Evolutionary conservation across 2,113 vertebrate genomes (phyloP), one percentile per base, ranked within the genome.

Genomic region (Phyllostomus hastatus): DNA sequence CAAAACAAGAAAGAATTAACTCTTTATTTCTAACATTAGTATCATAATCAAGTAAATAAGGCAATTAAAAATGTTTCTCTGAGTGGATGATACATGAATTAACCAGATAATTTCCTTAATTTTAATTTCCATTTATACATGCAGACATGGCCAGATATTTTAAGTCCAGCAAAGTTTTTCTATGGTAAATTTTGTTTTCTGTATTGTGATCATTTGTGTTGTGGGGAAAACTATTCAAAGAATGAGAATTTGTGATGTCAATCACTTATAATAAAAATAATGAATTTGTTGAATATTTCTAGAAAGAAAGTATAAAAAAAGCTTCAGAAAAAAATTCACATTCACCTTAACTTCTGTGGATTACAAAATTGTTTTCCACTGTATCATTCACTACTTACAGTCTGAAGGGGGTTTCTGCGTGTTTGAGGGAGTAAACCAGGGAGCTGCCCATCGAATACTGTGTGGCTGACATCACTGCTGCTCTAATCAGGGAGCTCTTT

Each of bases 401-500:
- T 90, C 95, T 97, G 79, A 85, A 84, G 96, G 96, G 85, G 7
- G 46, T 97, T 97, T 97, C 96, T 95, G 83, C 97, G 97, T 92
- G 92, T 97, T 96, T 91, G 96, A 96, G 95, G 92, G 35, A 35
- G 70, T 97, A 95, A 97, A 92, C 59, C 93, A 79, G 94, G 82
- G 59, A 52, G 57, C 81, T 95, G 78, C 91, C 80, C 93, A 69
- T 90, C 97, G 96, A 96, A 96, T 83, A 87, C 1, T 31, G 35
- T 69, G 12, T 54, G 59, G 38, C 83, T 48, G 59, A 38, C 86
- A 98, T 98, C 97, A 90, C 86, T 83, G 43, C 54, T 76, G 54
- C 82, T 95, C 97, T 98, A 97, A 98, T 98, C 97, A 97, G 83
- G 88, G 92, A 95, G 52, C 95, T 96, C n/a, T 67, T 98, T 96